Evolutionary conservation across 2,113 vertebrate species (phyloP).

Genomic region (Sula dactylatra): DNA sequence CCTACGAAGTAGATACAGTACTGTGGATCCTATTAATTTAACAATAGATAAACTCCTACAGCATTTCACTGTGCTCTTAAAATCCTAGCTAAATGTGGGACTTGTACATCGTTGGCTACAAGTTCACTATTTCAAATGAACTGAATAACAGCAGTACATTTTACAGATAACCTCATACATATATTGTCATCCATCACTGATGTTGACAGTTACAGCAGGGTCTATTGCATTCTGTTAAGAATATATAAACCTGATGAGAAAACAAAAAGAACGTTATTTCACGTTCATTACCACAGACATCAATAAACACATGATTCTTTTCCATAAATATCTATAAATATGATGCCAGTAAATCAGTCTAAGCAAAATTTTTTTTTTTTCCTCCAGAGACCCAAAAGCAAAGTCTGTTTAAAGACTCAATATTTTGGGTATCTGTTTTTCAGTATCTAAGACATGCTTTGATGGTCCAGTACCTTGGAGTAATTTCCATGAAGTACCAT

Average conservation of each 20-base stretch:
- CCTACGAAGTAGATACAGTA: slow-evolving; percentile 33
- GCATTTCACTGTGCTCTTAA: slow-evolving; percentile 66
- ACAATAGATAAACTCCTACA: slow-evolving; percentile 64
- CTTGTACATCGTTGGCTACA: slow-evolving; percentile 57
- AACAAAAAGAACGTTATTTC: slow-evolving; percentile 66
- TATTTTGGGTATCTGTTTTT: slow-evolving; percentile 2
- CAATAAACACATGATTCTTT: slow-evolving; percentile 55
- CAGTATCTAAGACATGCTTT: slow-evolving; percentile 26
- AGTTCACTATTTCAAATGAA: slow-evolving; percentile 71
- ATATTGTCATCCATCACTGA: slow-evolving; percentile 55
- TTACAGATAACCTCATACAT: slow-evolving; percentile 60
- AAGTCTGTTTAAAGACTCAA: slow-evolving; percentile 22
- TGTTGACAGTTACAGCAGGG: slow-evolving; percentile 57
- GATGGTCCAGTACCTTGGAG: slow-evolving; percentile 20
- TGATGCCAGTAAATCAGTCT: slow-evolving; percentile 58
- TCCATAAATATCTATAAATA: slow-evolving; percentile 73
- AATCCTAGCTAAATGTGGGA: slow-evolving; percentile 68
- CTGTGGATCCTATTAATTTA: slow-evolving; percentile 58
- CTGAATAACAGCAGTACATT: slow-evolving; percentile 58
- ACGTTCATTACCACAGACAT: slow-evolving; percentile 59
- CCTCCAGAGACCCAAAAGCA: not conserved
- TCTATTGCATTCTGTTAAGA: slow-evolving; percentile 67
- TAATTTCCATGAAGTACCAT: no score
- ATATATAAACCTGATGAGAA: slow-evolving; percentile 68
- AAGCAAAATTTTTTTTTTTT: not conserved